phyloP scores from a whole-genome alignment of 2,888 invertebrate species.

The Sussaba pulchella region DNA sequence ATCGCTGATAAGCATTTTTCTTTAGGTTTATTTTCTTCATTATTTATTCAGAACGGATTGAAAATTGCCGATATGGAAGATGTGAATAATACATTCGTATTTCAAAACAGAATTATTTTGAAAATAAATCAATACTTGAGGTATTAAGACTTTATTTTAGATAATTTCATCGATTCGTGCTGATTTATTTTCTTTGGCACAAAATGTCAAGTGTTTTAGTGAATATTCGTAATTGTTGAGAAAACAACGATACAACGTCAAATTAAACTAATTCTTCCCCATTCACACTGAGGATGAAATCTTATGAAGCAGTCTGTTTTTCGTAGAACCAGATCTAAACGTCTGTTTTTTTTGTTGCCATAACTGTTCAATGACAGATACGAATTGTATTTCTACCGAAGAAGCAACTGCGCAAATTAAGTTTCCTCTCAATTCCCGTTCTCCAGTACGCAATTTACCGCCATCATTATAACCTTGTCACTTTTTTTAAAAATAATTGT shows the following conservation, averaged over 20 bases:
- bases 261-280: too few species aligned
- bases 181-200: too few species aligned
- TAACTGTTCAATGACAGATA: neutral
- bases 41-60: neutral
- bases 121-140: too few species aligned
- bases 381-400: constrained; percentile 23
- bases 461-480: neutral
- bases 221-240: too few species aligned
- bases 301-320: too few species aligned
- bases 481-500: constrained; percentile 22
- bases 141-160: too few species aligned
- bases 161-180: too few species aligned
- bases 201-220: too few species aligned
- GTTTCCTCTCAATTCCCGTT: constrained; percentile 14
- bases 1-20: neutral
- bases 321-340: too few species aligned
- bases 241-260: too few species aligned
- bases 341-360: neutral
- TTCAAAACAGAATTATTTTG: constrained; percentile 16
- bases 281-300: too few species aligned
- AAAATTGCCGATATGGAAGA: neutral
- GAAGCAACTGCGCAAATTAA: neutral
- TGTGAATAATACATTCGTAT: too few species aligned
- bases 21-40: neutral
- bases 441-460: neutral